Evolutionary conservation across 2,797 vertebrate species (phyloP).

Genomic region (Poeciliopsis turneri): DNA sequence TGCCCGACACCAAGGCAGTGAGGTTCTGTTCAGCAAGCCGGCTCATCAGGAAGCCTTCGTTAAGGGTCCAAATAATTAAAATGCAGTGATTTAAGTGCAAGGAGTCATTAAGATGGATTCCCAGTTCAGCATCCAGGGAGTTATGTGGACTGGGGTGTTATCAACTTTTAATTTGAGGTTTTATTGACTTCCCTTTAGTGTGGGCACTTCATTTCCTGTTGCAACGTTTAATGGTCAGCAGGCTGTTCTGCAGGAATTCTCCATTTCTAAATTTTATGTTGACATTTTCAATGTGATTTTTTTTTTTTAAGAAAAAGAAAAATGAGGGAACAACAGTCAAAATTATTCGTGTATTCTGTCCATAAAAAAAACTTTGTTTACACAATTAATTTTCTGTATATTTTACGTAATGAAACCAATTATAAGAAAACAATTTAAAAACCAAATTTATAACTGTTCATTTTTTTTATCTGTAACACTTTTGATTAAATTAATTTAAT

Average conservation of each 20-base stretch:
- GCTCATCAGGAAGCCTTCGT: slow-evolving; percentile 31
- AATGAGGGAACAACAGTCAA: background rate
- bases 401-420: too few species aligned
- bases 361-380: background rate
- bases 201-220: background rate
- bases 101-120: slow-evolving; percentile 9
- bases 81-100: slow-evolving; percentile 2
- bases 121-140: background rate
- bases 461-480: too few species aligned
- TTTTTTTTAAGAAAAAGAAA: background rate
- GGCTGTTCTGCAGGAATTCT: background rate
- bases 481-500: too few species aligned
- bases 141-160: background rate
- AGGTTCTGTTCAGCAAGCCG: slow-evolving; percentile 15
- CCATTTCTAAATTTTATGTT: background rate
- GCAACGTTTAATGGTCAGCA: background rate
- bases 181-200: background rate
- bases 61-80: slow-evolving; percentile 16
- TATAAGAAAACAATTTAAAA: too few species aligned
- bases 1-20: slow-evolving; percentile 7
- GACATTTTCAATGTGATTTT: background rate
- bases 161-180: background rate
- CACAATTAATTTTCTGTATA: background rate
- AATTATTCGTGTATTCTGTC: background rate
- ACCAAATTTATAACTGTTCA: too few species aligned